These are phyloP conservation scores for Belonocnema kinseyi DNA, from an alignment of 1,140 invertebrate species.

Conservation along the genomic window DNA sequence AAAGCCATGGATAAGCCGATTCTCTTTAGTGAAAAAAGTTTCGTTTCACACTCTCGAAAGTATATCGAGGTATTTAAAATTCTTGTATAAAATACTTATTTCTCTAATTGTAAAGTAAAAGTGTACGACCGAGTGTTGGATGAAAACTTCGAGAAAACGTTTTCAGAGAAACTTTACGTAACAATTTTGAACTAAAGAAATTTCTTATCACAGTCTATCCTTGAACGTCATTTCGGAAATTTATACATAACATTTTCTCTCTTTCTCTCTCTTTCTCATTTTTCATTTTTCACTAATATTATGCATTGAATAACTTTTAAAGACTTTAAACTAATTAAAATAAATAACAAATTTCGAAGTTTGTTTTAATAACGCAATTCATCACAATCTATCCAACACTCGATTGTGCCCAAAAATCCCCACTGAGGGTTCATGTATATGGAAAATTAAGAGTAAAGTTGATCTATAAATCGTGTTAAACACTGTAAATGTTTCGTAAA, in stretches of 20 bases:
- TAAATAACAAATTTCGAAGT: not conserved
- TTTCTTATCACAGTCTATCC: not conserved
- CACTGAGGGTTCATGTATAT: not conserved
- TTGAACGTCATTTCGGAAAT: no score
- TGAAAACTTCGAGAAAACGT: not conserved
- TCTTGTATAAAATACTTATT: not conserved
- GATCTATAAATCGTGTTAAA: conserved; percentile 23
- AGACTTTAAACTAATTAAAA: not conserved
- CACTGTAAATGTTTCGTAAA: conserved; percentile 50
- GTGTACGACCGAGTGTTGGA: conserved; percentile 5
- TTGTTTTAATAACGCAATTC: not conserved
- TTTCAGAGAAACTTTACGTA: not conserved
- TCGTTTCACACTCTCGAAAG: not conserved
- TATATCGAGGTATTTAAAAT: not conserved
- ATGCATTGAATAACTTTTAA: no score
- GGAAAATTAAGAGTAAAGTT: conserved; percentile 17
- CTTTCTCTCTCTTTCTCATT: no score
- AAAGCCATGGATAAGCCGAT: conserved; percentile 56
- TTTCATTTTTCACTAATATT: no score
- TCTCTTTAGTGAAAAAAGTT: conserved; percentile 33
- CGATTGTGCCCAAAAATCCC: not conserved
- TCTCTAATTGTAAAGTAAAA: not conserved
- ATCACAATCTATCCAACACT: conserved; percentile 19
- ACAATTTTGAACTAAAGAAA: not conserved
- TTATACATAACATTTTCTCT: no score